Conservation (phyloP, 2,797 vertebrate species). For the Tragelaphus oryx region DNA sequence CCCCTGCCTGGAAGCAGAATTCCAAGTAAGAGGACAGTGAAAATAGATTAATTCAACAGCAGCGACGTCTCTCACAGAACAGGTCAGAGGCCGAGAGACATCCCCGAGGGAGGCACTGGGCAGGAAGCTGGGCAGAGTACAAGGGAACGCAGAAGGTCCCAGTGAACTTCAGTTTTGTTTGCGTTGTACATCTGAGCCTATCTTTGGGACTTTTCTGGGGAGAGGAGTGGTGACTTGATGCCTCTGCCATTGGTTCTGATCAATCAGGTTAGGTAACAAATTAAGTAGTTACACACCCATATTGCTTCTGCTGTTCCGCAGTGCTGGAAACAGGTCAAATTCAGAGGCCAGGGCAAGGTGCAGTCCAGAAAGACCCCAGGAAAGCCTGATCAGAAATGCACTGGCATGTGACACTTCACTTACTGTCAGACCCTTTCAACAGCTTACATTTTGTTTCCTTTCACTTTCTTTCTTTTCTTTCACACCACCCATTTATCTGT, state of each 20-base stretch:
- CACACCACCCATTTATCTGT: not conserved
- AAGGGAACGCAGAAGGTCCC: not conserved
- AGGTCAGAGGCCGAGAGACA: not conserved
- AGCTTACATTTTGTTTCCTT: not conserved
- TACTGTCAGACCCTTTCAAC: not conserved
- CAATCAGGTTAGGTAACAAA: not conserved
- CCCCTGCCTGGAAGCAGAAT: not conserved
- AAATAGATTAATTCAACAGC: not conserved
- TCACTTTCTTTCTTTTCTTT: not conserved
- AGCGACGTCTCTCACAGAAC: not conserved
- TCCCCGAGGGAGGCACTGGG: not conserved
- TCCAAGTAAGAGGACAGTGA: not conserved
- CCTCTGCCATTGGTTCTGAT: not conserved
- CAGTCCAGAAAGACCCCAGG: not conserved
- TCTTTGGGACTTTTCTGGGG: not conserved
- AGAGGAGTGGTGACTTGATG: not conserved
- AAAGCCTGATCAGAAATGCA: not conserved
- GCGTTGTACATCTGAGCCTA: not conserved
- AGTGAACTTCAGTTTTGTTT: not conserved
- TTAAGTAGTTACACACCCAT: not conserved
- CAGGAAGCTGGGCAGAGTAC: not conserved
- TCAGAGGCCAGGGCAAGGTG: not conserved
- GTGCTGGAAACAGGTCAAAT: not conserved
- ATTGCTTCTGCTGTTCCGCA: not conserved
- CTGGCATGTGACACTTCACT: not conserved